Evolutionary conservation across 2,797 vertebrate genomes (phyloP).

Genomic region (Gallirallus australis): DNA sequence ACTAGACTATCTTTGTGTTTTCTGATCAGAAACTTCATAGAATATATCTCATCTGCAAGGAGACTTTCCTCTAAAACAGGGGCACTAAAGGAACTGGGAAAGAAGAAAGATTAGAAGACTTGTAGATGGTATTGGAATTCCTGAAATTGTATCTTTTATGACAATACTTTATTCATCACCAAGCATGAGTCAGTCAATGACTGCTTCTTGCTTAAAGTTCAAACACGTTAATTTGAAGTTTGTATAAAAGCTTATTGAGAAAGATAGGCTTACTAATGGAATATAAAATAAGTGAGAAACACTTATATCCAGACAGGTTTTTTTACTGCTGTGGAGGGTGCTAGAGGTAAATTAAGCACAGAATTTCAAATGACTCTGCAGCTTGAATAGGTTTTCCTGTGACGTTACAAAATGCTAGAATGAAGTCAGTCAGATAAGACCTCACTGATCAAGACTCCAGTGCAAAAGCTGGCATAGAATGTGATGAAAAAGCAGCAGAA

Average conservation of each 20-base stretch:
- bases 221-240: constrained; percentile 39
- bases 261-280: constrained; percentile 20
- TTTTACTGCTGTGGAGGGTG: background rate
- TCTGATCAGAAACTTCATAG: background rate
- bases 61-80: background rate
- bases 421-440: background rate
- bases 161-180: constrained; percentile 1
- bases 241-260: constrained; percentile 24
- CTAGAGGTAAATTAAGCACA: background rate
- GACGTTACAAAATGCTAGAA: background rate
- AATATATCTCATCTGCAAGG: background rate
- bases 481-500: background rate
- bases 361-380: background rate
- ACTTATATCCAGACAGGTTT: background rate
- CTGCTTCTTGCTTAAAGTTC: constrained; percentile 1
- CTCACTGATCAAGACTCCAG: background rate
- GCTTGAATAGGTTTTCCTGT: background rate
- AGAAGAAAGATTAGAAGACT: background rate
- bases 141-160: background rate
- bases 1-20: background rate
- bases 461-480: background rate
- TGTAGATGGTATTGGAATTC: background rate
- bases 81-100: background rate
- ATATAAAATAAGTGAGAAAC: constrained; percentile 20
- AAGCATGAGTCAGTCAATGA: background rate